These are phyloP conservation scores for Homalodisca vitripennis DNA, from an alignment of 1,140 invertebrate genomes.

Conservation along the genomic window DNA sequence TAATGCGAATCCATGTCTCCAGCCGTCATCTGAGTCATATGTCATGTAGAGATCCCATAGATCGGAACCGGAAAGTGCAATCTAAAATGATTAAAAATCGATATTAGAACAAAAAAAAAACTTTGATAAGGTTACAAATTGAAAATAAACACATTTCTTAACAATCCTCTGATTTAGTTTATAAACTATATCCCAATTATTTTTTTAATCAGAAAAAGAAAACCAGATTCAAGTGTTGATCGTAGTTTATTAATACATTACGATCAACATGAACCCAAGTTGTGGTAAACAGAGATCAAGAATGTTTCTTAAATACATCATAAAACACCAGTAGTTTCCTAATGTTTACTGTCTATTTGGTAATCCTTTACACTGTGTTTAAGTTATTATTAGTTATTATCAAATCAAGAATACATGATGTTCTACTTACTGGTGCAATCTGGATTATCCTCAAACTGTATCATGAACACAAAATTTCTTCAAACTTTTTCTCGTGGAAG, in stretches of 20 bases:
- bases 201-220: background rate
- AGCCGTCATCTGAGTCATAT: conserved; percentile 61
- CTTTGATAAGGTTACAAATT: too few relatives aligned
- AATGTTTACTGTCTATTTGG: background rate
- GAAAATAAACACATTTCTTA: too few relatives aligned
- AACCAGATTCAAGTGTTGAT: background rate
- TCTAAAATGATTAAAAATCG: too few relatives aligned
- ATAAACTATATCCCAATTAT: conserved; percentile 10
- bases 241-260: background rate
- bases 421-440: conserved; percentile 56
- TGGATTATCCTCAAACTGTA: conserved; percentile 65
- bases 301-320: background rate
- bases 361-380: background rate
- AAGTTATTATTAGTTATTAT: background rate
- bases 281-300: background rate
- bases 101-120: too few relatives aligned
- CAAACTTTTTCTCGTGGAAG: conserved; percentile 66
- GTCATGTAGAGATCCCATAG: conserved; percentile 75
- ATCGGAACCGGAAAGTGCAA: conserved; percentile 51
- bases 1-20: conserved; percentile 73
- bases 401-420: background rate
- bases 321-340: background rate
- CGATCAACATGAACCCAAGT: background rate
- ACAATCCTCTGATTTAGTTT: too few relatives aligned
- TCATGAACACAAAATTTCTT: conserved; percentile 63